phyloP scores from a whole-genome alignment of 1,140 invertebrate species.

The Zaprionus africanus region DNA sequence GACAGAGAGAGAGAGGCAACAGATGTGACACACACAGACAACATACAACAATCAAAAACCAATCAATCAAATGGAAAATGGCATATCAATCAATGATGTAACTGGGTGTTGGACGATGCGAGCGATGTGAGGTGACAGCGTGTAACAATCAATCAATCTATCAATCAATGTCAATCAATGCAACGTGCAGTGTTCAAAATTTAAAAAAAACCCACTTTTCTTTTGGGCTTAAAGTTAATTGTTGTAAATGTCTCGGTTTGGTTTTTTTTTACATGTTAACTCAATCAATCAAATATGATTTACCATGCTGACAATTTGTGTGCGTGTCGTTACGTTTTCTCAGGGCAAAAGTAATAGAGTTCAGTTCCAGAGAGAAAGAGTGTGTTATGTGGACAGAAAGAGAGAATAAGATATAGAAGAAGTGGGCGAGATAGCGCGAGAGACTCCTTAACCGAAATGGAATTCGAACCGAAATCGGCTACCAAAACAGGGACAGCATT shows the following conservation, averaged over 20 bases:
- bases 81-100: slow-evolving; percentile 43
- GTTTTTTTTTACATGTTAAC: slow-evolving; percentile 1
- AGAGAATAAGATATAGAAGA: slow-evolving; percentile 16
- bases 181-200: slow-evolving; percentile 29
- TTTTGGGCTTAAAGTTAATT: background rate
- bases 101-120: slow-evolving; percentile 19
- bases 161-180: slow-evolving; percentile 48
- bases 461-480: slow-evolving; percentile 9
- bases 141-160: slow-evolving; percentile 38
- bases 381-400: slow-evolving; percentile 5
- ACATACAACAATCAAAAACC: slow-evolving; percentile 41
- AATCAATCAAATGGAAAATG: slow-evolving; percentile 51
- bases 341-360: slow-evolving; percentile 30
- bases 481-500: slow-evolving; percentile 11
- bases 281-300: slow-evolving; percentile 50
- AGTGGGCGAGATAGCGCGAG: slow-evolving; percentile 13
- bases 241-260: background rate
- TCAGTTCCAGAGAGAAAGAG: slow-evolving; percentile 7
- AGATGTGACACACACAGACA: slow-evolving; percentile 24
- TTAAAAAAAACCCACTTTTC: background rate
- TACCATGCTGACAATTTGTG: slow-evolving; percentile 57
- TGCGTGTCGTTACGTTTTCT: slow-evolving; percentile 11
- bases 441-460: background rate
- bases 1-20: slow-evolving; percentile 20
- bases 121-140: slow-evolving; percentile 12